Conservation (phyloP, 2,797 vertebrate genomes). For the Astyanax mexicanus region DNA sequence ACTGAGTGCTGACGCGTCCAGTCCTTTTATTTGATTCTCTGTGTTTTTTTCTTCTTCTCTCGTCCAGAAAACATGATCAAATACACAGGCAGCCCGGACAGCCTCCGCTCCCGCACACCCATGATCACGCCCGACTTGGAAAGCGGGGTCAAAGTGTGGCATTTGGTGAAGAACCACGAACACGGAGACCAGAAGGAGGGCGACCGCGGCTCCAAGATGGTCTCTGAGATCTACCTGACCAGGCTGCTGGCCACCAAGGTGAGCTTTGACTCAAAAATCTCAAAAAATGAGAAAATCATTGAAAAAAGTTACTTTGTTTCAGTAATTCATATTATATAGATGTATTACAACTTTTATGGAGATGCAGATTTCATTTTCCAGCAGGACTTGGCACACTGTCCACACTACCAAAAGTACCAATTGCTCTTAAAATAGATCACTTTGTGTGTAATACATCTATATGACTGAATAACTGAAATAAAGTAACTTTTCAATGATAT, state of each 20-base stretch:
- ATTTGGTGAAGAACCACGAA: slow-evolving; percentile 98
- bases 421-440: too few species aligned
- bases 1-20: slow-evolving; percentile 3
- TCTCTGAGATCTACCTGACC: slow-evolving; percentile 98
- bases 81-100: slow-evolving; percentile 97
- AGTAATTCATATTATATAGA: too few species aligned
- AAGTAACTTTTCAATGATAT: too few species aligned
- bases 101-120: slow-evolving; percentile 94
- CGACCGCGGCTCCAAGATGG: slow-evolving; percentile 98
- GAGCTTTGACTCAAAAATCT: slow-evolving; percentile 41
- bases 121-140: slow-evolving; percentile 98
- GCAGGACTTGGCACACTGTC: too few species aligned
- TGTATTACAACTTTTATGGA: too few species aligned
- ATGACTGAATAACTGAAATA: too few species aligned
- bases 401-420: too few species aligned
- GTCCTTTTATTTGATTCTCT: slow-evolving; percentile 19
- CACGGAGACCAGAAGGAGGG: slow-evolving; percentile 98
- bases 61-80: slow-evolving; percentile 97
- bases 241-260: slow-evolving; percentile 97
- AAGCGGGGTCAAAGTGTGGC: slow-evolving; percentile 97
- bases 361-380: too few species aligned
- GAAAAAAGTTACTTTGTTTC: too few species aligned
- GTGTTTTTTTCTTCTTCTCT: neutral
- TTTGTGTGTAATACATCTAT: too few species aligned
- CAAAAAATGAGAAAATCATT: too few species aligned